Evolutionary conservation across 2,888 invertebrate species (phyloP).

Genomic region (Acrocyrtus sp.): DNA sequence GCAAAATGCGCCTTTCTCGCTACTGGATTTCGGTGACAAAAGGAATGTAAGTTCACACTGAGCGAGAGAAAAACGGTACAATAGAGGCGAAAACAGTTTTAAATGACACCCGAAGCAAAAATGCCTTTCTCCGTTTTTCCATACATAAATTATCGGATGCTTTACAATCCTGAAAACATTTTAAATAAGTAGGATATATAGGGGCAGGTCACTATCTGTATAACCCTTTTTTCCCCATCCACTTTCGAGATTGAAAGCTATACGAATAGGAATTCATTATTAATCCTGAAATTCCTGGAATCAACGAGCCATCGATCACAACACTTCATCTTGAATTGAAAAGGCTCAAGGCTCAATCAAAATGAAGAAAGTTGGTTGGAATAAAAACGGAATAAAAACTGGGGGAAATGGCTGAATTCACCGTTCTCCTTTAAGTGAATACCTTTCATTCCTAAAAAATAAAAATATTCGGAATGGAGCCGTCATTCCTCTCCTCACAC

Average conservation of each 20-base stretch:
- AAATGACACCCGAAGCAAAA: not conserved
- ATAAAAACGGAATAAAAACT: too few species aligned
- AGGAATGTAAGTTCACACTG: not conserved
- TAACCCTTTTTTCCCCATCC: too few species aligned
- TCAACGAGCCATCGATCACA: slow-evolving; percentile 45
- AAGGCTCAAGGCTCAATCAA: not conserved
- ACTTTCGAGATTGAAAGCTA: not conserved
- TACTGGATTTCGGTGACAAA: not conserved
- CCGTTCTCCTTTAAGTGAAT: too few species aligned
- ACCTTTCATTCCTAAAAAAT: too few species aligned
- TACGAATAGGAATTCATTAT: not conserved
- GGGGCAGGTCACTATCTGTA: not conserved
- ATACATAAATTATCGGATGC: slow-evolving; percentile 28
- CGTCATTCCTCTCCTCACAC: slow-evolving; percentile 43
- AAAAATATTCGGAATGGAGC: slow-evolving; percentile 47
- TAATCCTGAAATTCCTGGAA: slow-evolving; percentile 29
- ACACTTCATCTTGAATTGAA: not conserved
- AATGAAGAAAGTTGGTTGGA: too few species aligned
- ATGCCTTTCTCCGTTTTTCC: slow-evolving; percentile 19
- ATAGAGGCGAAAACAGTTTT: not conserved
- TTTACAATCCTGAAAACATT: not conserved
- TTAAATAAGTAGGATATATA: too few species aligned
- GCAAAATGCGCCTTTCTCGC: too few species aligned
- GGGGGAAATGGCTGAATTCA: too few species aligned
- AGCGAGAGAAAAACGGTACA: not conserved